Evolutionary conservation across 2,888 invertebrate species (phyloP).

Genomic region (Oxytorus armatus): DNA sequence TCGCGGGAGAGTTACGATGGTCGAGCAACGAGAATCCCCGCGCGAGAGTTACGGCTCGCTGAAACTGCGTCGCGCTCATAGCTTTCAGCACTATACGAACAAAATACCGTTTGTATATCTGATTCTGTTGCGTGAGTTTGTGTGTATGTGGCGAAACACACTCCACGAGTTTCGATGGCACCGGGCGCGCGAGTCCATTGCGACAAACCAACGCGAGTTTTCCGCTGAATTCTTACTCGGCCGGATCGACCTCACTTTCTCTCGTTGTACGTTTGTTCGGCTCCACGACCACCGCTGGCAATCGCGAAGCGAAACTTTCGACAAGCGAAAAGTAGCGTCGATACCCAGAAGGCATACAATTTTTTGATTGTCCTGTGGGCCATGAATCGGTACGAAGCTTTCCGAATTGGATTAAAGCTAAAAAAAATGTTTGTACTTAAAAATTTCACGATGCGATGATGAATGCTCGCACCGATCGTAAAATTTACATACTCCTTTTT

Average conservation of each 20-base stretch:
- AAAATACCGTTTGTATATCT: background rate
- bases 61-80: conserved; percentile 33
- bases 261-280: conserved; percentile 40
- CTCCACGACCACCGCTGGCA: background rate
- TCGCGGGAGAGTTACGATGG: background rate
- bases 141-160: too few relatives aligned
- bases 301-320: conserved; percentile 18
- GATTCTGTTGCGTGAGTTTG: too few relatives aligned
- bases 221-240: conserved; percentile 63
- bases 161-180: conserved; percentile 10
- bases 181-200: conserved; percentile 36
- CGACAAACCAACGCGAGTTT: conserved; percentile 54
- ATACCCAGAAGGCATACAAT: too few relatives aligned
- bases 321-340: conserved; percentile 29
- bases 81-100: conserved; percentile 6
- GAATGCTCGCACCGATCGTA: too few relatives aligned
- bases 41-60: conserved; percentile 48
- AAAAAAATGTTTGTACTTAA: too few relatives aligned
- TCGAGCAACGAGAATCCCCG: background rate
- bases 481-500: too few relatives aligned
- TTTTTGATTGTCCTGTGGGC: too few relatives aligned
- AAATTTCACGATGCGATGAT: too few relatives aligned
- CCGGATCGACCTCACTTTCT: conserved; percentile 65
- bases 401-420: too few relatives aligned
- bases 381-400: too few relatives aligned